Base-by-base conservation (phyloP, 2,888 invertebrate species). In the Lasioglossum marginatum region DNA sequence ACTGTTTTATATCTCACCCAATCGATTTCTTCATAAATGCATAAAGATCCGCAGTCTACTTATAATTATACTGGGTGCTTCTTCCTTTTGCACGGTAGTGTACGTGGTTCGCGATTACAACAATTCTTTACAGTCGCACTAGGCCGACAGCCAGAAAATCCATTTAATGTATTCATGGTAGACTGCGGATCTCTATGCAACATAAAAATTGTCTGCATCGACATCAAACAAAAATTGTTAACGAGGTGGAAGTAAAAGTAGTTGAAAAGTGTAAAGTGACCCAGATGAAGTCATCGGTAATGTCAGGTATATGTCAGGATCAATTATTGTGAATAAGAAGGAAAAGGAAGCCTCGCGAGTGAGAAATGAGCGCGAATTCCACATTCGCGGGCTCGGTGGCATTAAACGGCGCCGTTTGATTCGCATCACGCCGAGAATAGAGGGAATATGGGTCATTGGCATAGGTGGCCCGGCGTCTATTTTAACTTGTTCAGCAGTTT, bases 381-480 rank as follows among this genome's bases (percentile, higher is more conserved):
- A 48, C 27, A 23, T 52, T 75, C 74, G 57, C 19, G 37, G 63
- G 66, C n/a, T 63, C 66, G 57, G 63, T 27, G 70, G 72, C n/a
- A 66, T 82, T 77, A 77, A 79, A 66, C 48, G 74, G 74, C 40
- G 40, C 75, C 60, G 57, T 88, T 84, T 81, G 73, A 79, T 81
- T 81, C 72, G 70, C 71, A 77, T 31, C 78, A 27, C 27, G 81
- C 82, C 82, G 82, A 88, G 85, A 92, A 91, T 89, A 88, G 83
- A 76, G 70, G 77, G 84, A 90, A 92, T 91, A 90, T 92, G 80
- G 93, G 92, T 92, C 92, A 92, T 91, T 93, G 92, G 88, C 93
- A 86, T 90, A 86, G 86, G 77, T 75, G 82, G 81, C 82, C 73
- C 81, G 81, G 82, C 77, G 72, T 86, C 89, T 87, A 90, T 91